These are phyloP conservation scores for Baryphthengus martii DNA, from an alignment of 2,113 vertebrate genomes.

Conservation along the genomic window DNA sequence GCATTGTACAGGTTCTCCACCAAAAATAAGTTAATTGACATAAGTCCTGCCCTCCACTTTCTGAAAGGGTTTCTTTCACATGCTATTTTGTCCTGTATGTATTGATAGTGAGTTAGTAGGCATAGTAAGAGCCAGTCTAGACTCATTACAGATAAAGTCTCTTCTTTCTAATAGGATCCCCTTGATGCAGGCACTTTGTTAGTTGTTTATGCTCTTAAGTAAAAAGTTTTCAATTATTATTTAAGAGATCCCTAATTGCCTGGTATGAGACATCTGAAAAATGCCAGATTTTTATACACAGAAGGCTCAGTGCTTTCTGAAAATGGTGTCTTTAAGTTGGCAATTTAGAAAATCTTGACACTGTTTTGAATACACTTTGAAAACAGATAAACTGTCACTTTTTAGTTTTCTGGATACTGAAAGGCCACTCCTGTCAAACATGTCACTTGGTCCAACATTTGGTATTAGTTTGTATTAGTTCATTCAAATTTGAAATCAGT, in stretches of 20 bases:
- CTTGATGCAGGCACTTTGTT: background rate
- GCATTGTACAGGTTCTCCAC: background rate
- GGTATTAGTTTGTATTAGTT: background rate
- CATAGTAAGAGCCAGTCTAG: background rate
- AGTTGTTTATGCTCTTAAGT: background rate
- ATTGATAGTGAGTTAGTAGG: background rate
- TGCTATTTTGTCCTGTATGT: background rate
- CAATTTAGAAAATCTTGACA: background rate
- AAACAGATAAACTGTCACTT: background rate
- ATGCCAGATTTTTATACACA: background rate
- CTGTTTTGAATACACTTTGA: background rate
- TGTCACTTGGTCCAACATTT: background rate
- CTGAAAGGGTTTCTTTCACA: background rate
- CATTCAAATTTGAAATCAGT: background rate
- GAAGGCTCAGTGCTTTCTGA: background rate
- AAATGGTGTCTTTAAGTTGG: background rate
- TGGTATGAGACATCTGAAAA: background rate
- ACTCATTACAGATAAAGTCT: background rate
- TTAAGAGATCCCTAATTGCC: background rate
- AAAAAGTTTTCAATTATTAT: background rate
- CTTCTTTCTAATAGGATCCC: background rate
- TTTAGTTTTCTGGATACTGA: background rate
- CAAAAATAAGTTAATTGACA: background rate
- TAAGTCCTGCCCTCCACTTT: background rate
- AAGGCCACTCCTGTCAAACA: background rate